These are phyloP conservation scores for Pseudomugil gertrudae DNA, from an alignment of 2,797 vertebrate species.

Conservation along the genomic window DNA sequence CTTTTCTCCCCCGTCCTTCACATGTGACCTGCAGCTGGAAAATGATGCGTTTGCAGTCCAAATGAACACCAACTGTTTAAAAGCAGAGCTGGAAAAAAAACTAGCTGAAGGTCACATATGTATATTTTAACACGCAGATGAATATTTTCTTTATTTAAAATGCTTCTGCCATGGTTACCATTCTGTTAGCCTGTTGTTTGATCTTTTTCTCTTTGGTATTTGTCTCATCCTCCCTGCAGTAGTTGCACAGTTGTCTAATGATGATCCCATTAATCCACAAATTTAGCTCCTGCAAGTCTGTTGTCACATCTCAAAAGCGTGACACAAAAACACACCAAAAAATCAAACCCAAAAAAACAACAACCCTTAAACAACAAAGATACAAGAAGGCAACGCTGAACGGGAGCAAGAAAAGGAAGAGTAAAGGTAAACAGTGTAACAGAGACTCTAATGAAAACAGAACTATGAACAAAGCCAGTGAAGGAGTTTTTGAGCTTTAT, in stretches of 20 bases:
- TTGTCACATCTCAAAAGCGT: background rate
- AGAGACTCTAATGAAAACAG: background rate
- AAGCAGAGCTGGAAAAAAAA: constrained; percentile 30
- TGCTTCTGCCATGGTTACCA: background rate
- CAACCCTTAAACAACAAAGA: too few relatives aligned
- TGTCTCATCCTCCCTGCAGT: constrained; percentile 83
- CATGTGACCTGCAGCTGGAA: constrained; percentile 2
- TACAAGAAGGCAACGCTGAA: background rate
- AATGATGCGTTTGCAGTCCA: constrained; percentile 22
- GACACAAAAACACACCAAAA: background rate
- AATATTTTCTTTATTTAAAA: background rate
- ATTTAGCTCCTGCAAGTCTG: background rate
- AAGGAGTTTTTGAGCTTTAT: background rate
- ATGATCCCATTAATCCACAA: background rate
- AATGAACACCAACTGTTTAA: constrained; percentile 19
- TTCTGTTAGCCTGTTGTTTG: background rate
- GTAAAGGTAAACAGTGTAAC: background rate
- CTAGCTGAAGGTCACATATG: constrained; percentile 23
- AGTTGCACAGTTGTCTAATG: constrained; percentile 77
- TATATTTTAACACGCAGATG: constrained; percentile 4
- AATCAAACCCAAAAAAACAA: too few relatives aligned
- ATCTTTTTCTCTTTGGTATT: constrained; percentile 52
- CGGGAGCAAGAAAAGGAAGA: background rate
- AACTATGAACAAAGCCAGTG: background rate
- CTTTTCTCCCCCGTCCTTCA: constrained; percentile 18